Percentiles rank a stretch among this genome's conserved stretches.
phyloP scores from a whole-genome alignment of 2,797 vertebrate genomes.

The Neosilurus mollespiculum region DNA sequence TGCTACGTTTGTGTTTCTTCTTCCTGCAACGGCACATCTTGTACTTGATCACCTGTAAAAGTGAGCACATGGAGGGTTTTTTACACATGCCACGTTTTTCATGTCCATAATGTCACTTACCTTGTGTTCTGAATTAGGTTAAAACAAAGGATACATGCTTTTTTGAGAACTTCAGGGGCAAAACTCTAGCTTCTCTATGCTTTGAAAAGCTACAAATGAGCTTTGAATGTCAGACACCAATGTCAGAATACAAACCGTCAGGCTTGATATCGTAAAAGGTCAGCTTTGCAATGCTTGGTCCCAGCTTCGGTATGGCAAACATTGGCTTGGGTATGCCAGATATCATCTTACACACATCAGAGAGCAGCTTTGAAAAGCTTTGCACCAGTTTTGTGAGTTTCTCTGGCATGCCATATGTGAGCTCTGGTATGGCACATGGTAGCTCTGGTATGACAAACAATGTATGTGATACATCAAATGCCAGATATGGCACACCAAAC shows the following conservation, averaged over 20 bases:
- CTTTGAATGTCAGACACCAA: background rate
- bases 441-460: background rate
- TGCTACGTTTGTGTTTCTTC: constrained; percentile 91
- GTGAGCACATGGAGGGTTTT: constrained; percentile 17
- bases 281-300: background rate
- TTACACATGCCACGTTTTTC: background rate
- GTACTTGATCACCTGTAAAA: constrained; percentile 89
- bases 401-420: background rate
- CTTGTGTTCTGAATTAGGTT: background rate
- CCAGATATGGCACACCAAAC: background rate
- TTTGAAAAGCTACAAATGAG: background rate
- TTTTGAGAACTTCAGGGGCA: background rate
- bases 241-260: background rate
- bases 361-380: background rate
- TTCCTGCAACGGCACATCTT: constrained; percentile 87
- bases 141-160: background rate
- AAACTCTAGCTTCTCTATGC: background rate
- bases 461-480: background rate
- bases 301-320: background rate
- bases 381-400: background rate
- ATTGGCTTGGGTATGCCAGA: background rate
- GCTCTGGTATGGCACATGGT: background rate
- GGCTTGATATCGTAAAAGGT: constrained; percentile 12
- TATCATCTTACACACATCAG: background rate
- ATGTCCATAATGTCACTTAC: background rate